phyloP scores from a whole-genome alignment of 2,888 invertebrate genomes.

The Amorpha juglandis region DNA sequence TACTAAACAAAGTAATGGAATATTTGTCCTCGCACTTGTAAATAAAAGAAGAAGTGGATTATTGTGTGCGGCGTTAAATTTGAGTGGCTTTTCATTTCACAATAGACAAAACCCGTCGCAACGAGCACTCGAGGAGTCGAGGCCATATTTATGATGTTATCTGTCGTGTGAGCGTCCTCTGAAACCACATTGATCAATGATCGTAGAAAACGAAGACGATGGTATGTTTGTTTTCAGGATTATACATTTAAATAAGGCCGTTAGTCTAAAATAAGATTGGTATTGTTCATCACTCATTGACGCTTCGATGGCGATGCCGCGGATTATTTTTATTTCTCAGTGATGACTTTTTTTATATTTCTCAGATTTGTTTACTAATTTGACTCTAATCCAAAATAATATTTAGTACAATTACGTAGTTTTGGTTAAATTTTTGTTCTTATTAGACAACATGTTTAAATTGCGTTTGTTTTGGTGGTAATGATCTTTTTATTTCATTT shows the following conservation, averaged over 20 bases:
- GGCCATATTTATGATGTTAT: constrained; percentile 88
- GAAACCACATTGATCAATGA: constrained; percentile 78
- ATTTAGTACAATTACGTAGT: constrained; percentile 8
- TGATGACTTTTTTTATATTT: constrained; percentile 30
- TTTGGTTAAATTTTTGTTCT: constrained; percentile 32
- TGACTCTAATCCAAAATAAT: background rate
- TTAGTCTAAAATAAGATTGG: constrained; percentile 52
- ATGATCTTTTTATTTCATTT: constrained; percentile 65
- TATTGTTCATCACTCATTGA: constrained; percentile 74
- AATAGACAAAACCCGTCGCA: constrained; percentile 83
- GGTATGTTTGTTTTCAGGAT: constrained; percentile 66
- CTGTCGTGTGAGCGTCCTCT: constrained; percentile 82
- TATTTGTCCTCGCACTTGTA: constrained; percentile 56
- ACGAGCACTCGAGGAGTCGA: constrained; percentile 80
- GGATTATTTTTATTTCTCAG: constrained; percentile 53
- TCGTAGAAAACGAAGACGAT: constrained; percentile 73
- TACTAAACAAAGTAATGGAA: constrained; percentile 52
- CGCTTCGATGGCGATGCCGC: constrained; percentile 76
- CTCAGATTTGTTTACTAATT: constrained; percentile 33
- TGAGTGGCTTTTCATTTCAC: constrained; percentile 76
- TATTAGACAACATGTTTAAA: constrained; percentile 38
- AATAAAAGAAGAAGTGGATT: constrained; percentile 62
- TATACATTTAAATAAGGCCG: constrained; percentile 41
- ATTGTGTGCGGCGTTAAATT: constrained; percentile 57
- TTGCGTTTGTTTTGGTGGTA: constrained; percentile 48